Conservation (phyloP, 2,888 invertebrate genomes). For the Antheraea yamamai region DNA sequence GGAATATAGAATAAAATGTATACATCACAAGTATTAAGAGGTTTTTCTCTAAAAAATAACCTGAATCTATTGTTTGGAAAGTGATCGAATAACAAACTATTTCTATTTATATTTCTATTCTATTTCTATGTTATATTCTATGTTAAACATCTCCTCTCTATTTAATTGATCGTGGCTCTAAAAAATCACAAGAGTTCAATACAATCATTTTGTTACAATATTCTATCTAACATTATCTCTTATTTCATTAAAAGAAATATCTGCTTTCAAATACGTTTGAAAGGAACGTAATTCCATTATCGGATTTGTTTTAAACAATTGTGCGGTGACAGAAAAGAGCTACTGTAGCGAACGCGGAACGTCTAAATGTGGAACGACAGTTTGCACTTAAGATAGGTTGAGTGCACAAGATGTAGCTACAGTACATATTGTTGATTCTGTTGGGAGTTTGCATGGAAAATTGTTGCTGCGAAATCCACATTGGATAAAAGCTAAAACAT, state of each 20-base stretch:
- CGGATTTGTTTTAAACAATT: slow-evolving; percentile 29
- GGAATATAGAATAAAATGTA: too few relatives aligned
- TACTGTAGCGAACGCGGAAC: slow-evolving; percentile 26
- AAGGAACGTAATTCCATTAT: slow-evolving; percentile 31
- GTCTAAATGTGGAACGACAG: slow-evolving; percentile 52
- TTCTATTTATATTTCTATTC: too few relatives aligned
- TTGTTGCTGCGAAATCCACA: slow-evolving; percentile 13
- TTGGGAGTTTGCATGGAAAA: slow-evolving; percentile 45
- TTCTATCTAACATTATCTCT: neutral
- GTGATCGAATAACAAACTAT: too few relatives aligned
- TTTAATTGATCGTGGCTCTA: too few relatives aligned
- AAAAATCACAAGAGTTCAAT: too few relatives aligned
- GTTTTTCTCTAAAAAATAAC: too few relatives aligned
- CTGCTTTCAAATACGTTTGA: slow-evolving; percentile 5
- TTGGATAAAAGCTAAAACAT: neutral
- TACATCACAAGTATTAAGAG: too few relatives aligned
- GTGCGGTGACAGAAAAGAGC: slow-evolving; percentile 30
- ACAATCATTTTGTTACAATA: too few relatives aligned
- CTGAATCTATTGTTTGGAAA: too few relatives aligned
- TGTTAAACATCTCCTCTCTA: too few relatives aligned
- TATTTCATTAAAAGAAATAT: neutral
- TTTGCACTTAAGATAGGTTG: slow-evolving; percentile 57
- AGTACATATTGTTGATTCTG: slow-evolving; percentile 44
- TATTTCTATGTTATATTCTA: too few relatives aligned
- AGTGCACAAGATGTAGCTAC: slow-evolving; percentile 45